Base-by-base conservation (phyloP, 1,140 invertebrate species). In the Penaeus chinensis region DNA sequence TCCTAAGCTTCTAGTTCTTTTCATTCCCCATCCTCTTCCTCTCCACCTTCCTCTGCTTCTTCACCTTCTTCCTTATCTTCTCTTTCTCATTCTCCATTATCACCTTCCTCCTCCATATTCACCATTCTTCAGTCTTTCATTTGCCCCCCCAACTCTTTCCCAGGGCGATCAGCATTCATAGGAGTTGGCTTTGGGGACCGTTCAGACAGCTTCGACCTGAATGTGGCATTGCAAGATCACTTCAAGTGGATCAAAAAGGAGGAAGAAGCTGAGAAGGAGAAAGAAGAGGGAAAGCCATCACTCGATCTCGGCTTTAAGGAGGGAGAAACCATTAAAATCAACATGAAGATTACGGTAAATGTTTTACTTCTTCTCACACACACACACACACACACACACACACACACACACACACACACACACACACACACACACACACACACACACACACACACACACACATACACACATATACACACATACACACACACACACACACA, bases 151-250 rank as follows among this genome's bases (percentile, higher is more conserved):
- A 47, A 90, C 82, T 89, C 82, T 84, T 74, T 89, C 83, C 93
- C 92, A 96, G 96, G 96, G n/a, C 94, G 98, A 91, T 95, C 95
- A 90, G 98, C 98, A n/a, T 99, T 98, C 91, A 97, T 99, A 92
- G 99, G 99, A 16, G 94, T 99, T 83, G 99, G 99, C 71, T 99
- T 99, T 93, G 95, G 96, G 13, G 99, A 99, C 93, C 94, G 98
- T 91, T 98, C 98, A 27, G 99, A 99, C 93, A 99, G 98, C 80
- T 99, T 99, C 94, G 99, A 99, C 94, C 93, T 99, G 22, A 99
- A 99, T 94, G 99, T 99, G 32, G 96, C 98, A 37, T 94, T 99
- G 61, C 98, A 99, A 94, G 98, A 99, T 93, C 98, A 99, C 92
- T 99, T 99, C 91, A 99, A 99, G 93, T 98, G 97, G 96, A 91